Evolutionary conservation across 2,113 vertebrate genomes (phyloP).

Genomic region (Carassius carassius): DNA sequence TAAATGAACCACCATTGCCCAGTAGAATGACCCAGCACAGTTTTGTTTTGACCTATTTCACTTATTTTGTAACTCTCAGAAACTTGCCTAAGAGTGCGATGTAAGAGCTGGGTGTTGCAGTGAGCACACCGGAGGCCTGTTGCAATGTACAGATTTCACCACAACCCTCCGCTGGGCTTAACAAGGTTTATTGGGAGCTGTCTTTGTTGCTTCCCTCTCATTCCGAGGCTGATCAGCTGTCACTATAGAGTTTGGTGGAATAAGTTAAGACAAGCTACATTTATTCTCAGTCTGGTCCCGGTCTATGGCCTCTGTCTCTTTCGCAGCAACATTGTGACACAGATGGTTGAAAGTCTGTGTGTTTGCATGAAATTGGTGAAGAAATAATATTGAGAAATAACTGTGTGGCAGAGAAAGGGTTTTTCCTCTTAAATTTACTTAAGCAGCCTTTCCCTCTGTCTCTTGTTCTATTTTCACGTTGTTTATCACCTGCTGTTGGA

Average conservation of each 20-base stretch:
- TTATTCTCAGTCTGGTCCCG: not conserved
- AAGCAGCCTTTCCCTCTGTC: not conserved
- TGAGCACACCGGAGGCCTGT: not conserved
- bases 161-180: not conserved
- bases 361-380: not conserved
- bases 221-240: not conserved
- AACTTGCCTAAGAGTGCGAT: not conserved
- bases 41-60: constrained; percentile 3
- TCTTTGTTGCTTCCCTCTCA: not conserved
- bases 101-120: constrained; percentile 8
- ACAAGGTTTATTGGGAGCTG: not conserved
- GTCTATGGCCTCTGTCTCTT: not conserved
- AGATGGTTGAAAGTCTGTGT: not conserved
- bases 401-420: not conserved
- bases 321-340: not conserved
- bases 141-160: constrained; percentile 10
- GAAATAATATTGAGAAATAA: not conserved
- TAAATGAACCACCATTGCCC: not conserved
- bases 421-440: not conserved
- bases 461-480: not conserved
- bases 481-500: constrained; percentile 33
- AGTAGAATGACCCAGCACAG: not conserved
- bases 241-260: not conserved
- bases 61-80: constrained; percentile 14
- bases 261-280: constrained; percentile 18